Conservation (phyloP, 2,797 vertebrate genomes). For the Rachycentron canadum region DNA sequence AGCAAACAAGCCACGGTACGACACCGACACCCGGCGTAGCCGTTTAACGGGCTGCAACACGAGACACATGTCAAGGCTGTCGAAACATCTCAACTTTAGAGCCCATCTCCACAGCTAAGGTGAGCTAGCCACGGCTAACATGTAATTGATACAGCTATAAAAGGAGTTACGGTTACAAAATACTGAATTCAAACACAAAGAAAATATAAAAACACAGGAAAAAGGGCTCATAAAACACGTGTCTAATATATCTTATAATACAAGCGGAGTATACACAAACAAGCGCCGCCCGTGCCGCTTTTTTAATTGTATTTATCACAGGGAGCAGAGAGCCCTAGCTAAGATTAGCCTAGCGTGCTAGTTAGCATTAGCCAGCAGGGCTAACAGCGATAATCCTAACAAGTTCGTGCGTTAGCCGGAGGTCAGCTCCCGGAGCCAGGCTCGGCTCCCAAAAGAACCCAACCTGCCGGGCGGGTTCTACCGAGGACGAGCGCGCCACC, state of each 20-base stretch:
- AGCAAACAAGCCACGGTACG: neutral
- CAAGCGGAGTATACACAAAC: rapidly evolving
- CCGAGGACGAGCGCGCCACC: rapidly evolving
- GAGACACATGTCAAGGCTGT: neutral
- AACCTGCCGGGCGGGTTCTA: rapidly evolving
- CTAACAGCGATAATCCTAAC: constrained; percentile 60
- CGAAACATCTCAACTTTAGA: constrained; percentile 1
- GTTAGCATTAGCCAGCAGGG: constrained; percentile 49
- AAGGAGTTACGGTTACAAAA: constrained; percentile 39
- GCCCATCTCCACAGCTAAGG: constrained; percentile 11
- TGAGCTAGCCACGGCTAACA: constrained; percentile 30
- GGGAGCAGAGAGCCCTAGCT: constrained; percentile 52
- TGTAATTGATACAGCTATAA: constrained; percentile 52
- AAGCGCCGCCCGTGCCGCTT: rapidly evolving
- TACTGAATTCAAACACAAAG: constrained; percentile 22
- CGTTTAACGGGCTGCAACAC: too few species aligned
- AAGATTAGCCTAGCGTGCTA: constrained; percentile 64
- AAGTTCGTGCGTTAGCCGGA: constrained; percentile 53
- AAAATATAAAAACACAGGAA: neutral
- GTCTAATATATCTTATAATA: rapidly evolving
- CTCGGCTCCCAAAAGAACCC: neutral
- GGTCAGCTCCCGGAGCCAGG: constrained; percentile 11
- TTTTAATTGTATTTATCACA: constrained; percentile 27
- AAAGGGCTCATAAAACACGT: rapidly evolving
- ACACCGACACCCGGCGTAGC: neutral